Base-by-base conservation (phyloP, 2,888 invertebrate genomes). In the Troides helena region DNA sequence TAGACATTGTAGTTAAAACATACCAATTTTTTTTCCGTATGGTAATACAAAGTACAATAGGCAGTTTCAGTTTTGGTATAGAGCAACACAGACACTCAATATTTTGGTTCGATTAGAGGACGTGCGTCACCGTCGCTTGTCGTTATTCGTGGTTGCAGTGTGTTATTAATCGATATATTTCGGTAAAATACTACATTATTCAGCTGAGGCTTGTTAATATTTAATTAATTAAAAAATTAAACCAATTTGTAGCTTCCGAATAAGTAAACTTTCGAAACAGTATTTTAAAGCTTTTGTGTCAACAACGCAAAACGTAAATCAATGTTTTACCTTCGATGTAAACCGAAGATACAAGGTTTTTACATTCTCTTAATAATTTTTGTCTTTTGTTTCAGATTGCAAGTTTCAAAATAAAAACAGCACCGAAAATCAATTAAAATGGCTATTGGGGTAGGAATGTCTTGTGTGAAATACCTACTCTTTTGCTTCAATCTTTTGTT, bases 401-500 rank as follows among this genome's bases (percentile, higher is more conserved):
- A 73, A 77, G 71, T 81, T 80, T 79, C 74, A 74, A 76, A 80
- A 78, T 78, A 75, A 77, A 75, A 74, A 80, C 74, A 76, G 74
- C 72, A 68, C 80, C 93, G 90, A 86, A 78, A 71, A 75, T 46
- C 30, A 25, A 36, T 62, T 78, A 88, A 83, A 82, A 96, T 96
- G 96, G 96, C 96, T 92, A 94, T 95, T 79, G 95, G 95, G 76
- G 95, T 95, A 77, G 96, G 96, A 83, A 96, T 97, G 95, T 95
- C 96, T 79, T 97, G 97, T 92, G 95, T 98, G 78, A 98, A 98
- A 91, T 98, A 97, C 87, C 94, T 98, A 72, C 94, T 98, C 65
- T 97, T 98, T 88, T 94, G 96, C 78, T 97, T 97, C 94, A 98
- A 98, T 90, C 94, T 97, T 77, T 89, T 97, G 76, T 96, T 97